These are phyloP conservation scores for Agapetus fuscipes DNA, from an alignment of 2,888 invertebrate species.

Conservation along the genomic window DNA sequence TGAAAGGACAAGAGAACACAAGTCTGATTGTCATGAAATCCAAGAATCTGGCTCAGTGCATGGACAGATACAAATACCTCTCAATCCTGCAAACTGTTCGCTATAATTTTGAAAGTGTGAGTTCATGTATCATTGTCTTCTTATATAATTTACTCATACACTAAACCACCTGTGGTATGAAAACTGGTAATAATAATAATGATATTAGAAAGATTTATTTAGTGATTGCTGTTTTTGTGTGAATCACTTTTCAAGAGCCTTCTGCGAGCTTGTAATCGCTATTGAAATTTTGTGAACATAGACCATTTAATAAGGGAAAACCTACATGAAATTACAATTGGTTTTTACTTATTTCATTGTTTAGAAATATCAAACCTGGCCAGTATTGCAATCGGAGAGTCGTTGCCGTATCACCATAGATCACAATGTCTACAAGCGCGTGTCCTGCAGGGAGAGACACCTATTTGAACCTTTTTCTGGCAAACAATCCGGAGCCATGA, in stretches of 20 bases:
- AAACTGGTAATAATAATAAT: too few species aligned
- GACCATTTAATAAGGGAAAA: background rate
- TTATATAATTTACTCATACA: too few species aligned
- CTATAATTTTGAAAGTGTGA: constrained; percentile 62
- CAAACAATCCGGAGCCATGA: constrained; percentile 60
- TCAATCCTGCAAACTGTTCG: constrained; percentile 71
- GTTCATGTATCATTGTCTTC: constrained; percentile 26
- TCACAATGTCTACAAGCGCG: constrained; percentile 61
- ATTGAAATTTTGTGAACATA: background rate
- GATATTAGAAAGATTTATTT: too few species aligned
- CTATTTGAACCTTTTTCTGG: constrained; percentile 69
- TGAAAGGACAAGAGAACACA: constrained; percentile 62
- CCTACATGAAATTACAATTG: too few species aligned
- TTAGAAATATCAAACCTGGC: constrained; percentile 63
- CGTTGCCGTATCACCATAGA: constrained; percentile 66
- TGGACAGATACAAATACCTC: constrained; percentile 63
- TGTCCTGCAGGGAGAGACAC: constrained; percentile 64
- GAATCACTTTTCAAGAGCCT: too few species aligned
- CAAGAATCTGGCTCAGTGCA: constrained; percentile 61
- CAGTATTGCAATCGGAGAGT: constrained; percentile 62
- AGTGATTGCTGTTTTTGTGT: too few species aligned
- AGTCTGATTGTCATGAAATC: constrained; percentile 63
- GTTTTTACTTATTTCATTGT: too few species aligned
- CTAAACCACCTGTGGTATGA: too few species aligned
- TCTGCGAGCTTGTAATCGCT: too few species aligned